Conservation (phyloP, 2,113 vertebrate species). For the Xiphophorus maculatus region DNA sequence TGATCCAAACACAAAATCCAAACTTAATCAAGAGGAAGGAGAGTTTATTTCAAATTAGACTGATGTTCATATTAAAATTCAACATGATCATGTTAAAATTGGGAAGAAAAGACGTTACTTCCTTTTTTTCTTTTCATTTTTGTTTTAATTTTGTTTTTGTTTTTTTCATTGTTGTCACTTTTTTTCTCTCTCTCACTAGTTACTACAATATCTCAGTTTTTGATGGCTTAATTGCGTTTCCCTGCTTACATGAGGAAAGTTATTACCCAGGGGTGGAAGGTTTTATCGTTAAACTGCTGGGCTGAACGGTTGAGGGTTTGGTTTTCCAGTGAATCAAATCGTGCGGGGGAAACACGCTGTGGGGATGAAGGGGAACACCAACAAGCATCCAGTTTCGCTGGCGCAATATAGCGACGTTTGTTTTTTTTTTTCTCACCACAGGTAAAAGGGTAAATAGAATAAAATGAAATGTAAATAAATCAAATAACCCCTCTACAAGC, state of each 20-base stretch:
- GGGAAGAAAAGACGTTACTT: too few relatives aligned
- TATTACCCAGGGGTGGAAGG: background rate
- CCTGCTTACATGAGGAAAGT: background rate
- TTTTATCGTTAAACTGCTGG: background rate
- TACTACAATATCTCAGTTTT: background rate
- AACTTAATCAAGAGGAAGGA: too few relatives aligned
- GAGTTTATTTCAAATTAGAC: too few relatives aligned
- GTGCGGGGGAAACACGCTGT: constrained; percentile 54
- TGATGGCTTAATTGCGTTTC: background rate
- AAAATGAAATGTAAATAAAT: background rate
- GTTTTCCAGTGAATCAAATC: constrained; percentile 36
- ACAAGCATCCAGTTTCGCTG: constrained; percentile 37
- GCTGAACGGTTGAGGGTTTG: constrained; percentile 28
- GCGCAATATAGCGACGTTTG: background rate
- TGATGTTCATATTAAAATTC: too few relatives aligned
- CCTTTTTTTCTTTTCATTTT: too few relatives aligned
- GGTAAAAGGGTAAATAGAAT: background rate
- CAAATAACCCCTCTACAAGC: background rate
- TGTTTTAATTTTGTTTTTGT: too few relatives aligned
- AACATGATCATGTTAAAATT: too few relatives aligned
- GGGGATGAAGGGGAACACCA: constrained; percentile 63
- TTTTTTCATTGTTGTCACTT: too few relatives aligned
- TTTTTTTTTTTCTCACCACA: background rate
- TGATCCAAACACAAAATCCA: too few relatives aligned
- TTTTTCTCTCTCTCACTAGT: too few relatives aligned